Conservation (phyloP, 2,888 invertebrate genomes). For the Tachystola acroxantha region DNA sequence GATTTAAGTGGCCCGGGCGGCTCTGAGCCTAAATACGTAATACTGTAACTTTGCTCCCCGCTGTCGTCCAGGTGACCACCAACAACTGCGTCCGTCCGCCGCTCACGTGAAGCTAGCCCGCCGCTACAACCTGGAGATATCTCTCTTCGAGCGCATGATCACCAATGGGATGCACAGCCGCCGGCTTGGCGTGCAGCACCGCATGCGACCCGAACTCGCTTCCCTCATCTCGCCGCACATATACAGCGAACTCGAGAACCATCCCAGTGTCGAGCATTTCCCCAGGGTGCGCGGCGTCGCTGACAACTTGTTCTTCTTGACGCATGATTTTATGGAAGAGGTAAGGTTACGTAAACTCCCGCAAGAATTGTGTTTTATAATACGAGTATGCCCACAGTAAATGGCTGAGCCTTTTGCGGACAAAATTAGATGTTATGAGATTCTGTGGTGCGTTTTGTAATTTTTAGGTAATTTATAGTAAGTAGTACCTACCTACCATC, state of each 20-base stretch:
- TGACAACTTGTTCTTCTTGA: constrained; percentile 83
- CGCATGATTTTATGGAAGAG: constrained; percentile 79
- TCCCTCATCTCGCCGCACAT: constrained; percentile 82
- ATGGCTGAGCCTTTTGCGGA: too few relatives aligned
- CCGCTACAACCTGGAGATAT: constrained; percentile 83
- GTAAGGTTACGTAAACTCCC: too few relatives aligned
- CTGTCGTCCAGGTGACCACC: constrained; percentile 85
- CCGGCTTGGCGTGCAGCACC: constrained; percentile 83
- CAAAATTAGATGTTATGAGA: too few relatives aligned
- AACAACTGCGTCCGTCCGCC: constrained; percentile 86
- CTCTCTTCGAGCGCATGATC: constrained; percentile 90
- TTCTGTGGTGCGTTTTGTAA: too few relatives aligned
- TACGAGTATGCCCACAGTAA: too few relatives aligned
- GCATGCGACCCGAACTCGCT: constrained; percentile 83
- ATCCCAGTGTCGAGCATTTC: constrained; percentile 77
- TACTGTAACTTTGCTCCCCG: too few relatives aligned
- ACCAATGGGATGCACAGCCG: constrained; percentile 80
- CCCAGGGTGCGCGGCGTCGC: constrained; percentile 78
- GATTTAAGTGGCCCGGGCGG: too few relatives aligned
- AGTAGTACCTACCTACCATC: too few relatives aligned
- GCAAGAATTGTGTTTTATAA: too few relatives aligned
- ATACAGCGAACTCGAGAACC: constrained; percentile 81
- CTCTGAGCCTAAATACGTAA: too few relatives aligned
- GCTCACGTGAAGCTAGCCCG: constrained; percentile 82
- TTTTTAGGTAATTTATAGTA: too few relatives aligned